phyloP scores from a whole-genome alignment of 2,888 invertebrate species.

The Heteromyza rotundicornis region DNA sequence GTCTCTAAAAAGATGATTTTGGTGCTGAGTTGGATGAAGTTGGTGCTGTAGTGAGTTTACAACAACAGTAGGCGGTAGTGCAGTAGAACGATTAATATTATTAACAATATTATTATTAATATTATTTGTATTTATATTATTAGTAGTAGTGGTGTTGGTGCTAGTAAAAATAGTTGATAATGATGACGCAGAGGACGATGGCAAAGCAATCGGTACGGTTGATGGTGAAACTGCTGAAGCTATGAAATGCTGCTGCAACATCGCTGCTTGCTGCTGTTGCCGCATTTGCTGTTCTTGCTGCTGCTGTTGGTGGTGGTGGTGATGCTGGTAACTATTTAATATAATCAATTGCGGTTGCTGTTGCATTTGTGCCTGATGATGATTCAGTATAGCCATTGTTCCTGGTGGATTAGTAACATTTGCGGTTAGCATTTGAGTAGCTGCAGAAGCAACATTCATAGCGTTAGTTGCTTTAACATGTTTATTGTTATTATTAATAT shows the following conservation, averaged over 20 bases:
- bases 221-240: constrained; percentile 23
- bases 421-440: constrained; percentile 23
- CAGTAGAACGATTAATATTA: constrained; percentile 17
- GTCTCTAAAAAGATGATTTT: constrained; percentile 64
- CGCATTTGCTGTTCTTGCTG: constrained; percentile 31
- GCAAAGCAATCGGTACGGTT: not conserved
- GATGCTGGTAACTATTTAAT: constrained; percentile 45
- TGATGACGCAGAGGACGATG: constrained; percentile 17
- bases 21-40: constrained; percentile 63
- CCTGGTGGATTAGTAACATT: constrained; percentile 15
- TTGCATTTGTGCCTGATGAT: constrained; percentile 27
- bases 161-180: constrained; percentile 41
- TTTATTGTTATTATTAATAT: constrained; percentile 25
- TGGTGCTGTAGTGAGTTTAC: constrained; percentile 63
- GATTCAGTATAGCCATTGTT: constrained; percentile 16
- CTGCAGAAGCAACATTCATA: constrained; percentile 28
- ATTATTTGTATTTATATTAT: constrained; percentile 13
- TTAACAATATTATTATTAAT: constrained; percentile 8
- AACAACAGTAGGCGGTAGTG: constrained; percentile 55
- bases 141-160: constrained; percentile 32
- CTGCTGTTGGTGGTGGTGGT: constrained; percentile 27
- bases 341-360: constrained; percentile 45
- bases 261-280: constrained; percentile 31
- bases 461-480: constrained; percentile 18
- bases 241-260: constrained; percentile 24